Evolutionary conservation across 2,113 vertebrate species (phyloP).

Genomic region (Dicentrarchus labrax): DNA sequence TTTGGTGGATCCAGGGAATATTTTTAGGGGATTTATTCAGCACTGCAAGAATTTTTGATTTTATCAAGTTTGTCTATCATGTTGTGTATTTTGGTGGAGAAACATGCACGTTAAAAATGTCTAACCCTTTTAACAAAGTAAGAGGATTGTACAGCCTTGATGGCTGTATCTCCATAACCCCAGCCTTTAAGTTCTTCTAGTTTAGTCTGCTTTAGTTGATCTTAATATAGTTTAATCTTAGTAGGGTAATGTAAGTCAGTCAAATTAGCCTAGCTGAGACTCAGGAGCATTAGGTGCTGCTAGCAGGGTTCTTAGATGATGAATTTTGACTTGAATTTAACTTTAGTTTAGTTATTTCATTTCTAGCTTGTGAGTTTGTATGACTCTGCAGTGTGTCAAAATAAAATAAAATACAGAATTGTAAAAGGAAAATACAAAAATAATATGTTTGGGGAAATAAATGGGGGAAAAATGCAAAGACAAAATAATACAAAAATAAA

Average conservation of each 20-base stretch:
- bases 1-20: no score
- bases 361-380: neutral
- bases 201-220: neutral
- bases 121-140: neutral
- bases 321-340: neutral
- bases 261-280: no score
- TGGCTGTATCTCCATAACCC: no score
- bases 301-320: neutral
- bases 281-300: neutral
- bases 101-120: neutral
- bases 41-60: neutral
- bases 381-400: no score
- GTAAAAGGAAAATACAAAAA: no score
- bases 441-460: no score
- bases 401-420: no score
- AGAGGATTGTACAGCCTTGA: no score
- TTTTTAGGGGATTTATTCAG: no score
- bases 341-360: neutral
- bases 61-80: neutral
- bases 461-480: no score
- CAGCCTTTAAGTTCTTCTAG: neutral
- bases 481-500: no score
- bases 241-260: neutral
- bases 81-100: neutral
- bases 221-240: neutral